Percentiles rank a stretch among this genome's conserved stretches.
phyloP scores from a whole-genome alignment of 2,113 vertebrate species.

The Mobula birostris region DNA sequence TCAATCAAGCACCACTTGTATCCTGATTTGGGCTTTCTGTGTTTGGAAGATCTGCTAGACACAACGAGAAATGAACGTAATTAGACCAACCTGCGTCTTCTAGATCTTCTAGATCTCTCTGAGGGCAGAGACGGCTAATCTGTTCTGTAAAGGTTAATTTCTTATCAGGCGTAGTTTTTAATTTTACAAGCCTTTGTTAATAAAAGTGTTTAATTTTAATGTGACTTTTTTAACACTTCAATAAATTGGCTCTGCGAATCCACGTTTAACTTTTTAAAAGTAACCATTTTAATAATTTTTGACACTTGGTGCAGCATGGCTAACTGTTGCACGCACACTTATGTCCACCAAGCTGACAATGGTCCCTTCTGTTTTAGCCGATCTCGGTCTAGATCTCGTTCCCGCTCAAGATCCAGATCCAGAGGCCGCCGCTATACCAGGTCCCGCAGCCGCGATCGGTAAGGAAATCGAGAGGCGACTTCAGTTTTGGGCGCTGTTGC shows the following conservation, averaged over 20 bases:
- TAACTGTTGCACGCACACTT: background rate
- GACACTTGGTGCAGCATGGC: background rate
- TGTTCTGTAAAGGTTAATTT: conserved; percentile 36
- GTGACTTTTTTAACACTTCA: conserved; percentile 14
- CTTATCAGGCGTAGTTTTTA: conserved; percentile 33
- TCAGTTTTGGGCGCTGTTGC: too few species aligned
- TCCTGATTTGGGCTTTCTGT: conserved; percentile 35
- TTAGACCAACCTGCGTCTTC: conserved; percentile 36
- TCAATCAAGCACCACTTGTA: conserved; percentile 34
- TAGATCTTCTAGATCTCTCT: conserved; percentile 36
- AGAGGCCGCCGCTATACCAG: conserved; percentile 56
- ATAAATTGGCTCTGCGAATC: conserved; percentile 19
- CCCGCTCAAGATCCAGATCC: conserved; percentile 59
- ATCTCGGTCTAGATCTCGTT: conserved; percentile 25
- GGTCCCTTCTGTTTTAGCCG: conserved; percentile 18
- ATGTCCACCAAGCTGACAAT: background rate
- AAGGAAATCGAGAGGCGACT: conserved; percentile 16
- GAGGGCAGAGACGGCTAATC: conserved; percentile 34
- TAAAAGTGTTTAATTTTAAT: conserved; percentile 35
- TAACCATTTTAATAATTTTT: conserved; percentile 17
- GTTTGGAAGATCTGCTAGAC: conserved; percentile 35
- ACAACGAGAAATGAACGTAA: conserved; percentile 36
- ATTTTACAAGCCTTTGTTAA: conserved; percentile 31
- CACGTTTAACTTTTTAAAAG: conserved; percentile 26
- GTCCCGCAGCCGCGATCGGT: conserved; percentile 62